A percentile compares a stretch with the other conserved stretches of the same genome.
Conservation (phyloP, 2,113 vertebrate species). For the Osmerus mordax region DNA sequence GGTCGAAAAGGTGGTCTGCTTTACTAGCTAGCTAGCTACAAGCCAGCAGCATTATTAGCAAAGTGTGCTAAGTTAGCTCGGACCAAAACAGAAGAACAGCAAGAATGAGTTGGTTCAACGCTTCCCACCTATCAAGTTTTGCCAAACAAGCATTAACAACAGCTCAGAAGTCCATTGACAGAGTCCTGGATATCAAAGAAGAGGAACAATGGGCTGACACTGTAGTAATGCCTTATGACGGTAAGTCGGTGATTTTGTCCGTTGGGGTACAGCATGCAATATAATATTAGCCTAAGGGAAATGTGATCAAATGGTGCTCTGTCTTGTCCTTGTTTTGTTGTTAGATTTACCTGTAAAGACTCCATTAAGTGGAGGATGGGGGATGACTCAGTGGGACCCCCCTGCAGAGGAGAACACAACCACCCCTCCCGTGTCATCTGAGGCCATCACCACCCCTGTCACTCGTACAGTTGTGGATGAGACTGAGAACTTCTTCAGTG, state of each 20-base stretch:
- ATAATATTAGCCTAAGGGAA: background rate
- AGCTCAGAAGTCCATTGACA: conserved; percentile 97
- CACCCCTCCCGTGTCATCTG: conserved; percentile 71
- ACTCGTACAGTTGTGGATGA: conserved; percentile 92
- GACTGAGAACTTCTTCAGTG: conserved; percentile 94
- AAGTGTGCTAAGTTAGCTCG: conserved; percentile 21
- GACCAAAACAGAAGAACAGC: background rate
- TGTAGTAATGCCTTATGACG: conserved; percentile 72
- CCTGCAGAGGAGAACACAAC: conserved; percentile 71
- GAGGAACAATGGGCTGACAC: conserved; percentile 87
- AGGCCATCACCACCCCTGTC: conserved; percentile 96
- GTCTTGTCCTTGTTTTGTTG: background rate
- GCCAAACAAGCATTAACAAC: conserved; percentile 96
- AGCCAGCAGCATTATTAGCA: conserved; percentile 10
- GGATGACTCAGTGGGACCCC: conserved; percentile 87
- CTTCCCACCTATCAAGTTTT: conserved; percentile 95
- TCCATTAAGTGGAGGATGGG: conserved; percentile 87
- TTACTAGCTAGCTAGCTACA: background rate
- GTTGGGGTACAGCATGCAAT: background rate
- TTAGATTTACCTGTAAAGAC: conserved; percentile 69
- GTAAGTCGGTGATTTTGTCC: conserved; percentile 58
- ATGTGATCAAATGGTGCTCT: background rate
- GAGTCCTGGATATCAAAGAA: conserved; percentile 94
- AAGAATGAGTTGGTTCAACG: conserved; percentile 96
- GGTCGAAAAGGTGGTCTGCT: background rate